Evolutionary conservation across 2,113 vertebrate genomes (phyloP), one percentile per base, ranked within the genome.

Genomic region (Silurus glanis): DNA sequence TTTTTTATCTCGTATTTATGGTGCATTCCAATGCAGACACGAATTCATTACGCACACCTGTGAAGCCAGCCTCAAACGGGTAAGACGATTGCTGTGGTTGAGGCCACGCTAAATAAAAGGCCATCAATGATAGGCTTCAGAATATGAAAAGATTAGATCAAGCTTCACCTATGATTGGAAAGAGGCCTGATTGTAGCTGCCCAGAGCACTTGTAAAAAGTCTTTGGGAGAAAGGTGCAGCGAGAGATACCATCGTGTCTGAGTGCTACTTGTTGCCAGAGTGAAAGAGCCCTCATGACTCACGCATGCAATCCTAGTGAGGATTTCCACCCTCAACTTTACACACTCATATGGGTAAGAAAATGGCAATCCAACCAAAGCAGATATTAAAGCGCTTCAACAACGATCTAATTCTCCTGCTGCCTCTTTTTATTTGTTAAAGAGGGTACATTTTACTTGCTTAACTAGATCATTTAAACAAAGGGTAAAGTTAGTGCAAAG

Each of bases 201-300:
- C 10, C 49, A 66, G 72, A 82, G 37, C 71, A 78, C 47, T 76
- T 82, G 16, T 28, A 49, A 67, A 23, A 76, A 69, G n/a, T 69
- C 61, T 61, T 19, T 49, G 45, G 72, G 28, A 61, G 55, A 49
- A 64, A 87, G 83, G 85, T 78, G 85, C 71, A 47, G 85, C 9
- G 9, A 45, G 53, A 88, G 87, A 90, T 90, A 86, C 21, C 61
- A 90, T 90, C 89, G 66, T 55, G 90, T 91, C 93, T 94, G 92
- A 95, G 93, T 94, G 92, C 89, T 90, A 91, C 91, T 94, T 95
- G 93, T 94, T 94, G 78, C 86, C 81, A 78, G 82, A 84, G 91
- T 93, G 92, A 95, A 94, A 90, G 88, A 88, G 79, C 94, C 94
- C 94, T 92, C 93, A 94, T 95, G 66, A 19, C 72, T 14, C 87